A percentile compares a stretch with the other conserved stretches of the same genome.
phyloP scores from a whole-genome alignment of 2,888 invertebrate species.

The Caenorhabditis sinica region DNA sequence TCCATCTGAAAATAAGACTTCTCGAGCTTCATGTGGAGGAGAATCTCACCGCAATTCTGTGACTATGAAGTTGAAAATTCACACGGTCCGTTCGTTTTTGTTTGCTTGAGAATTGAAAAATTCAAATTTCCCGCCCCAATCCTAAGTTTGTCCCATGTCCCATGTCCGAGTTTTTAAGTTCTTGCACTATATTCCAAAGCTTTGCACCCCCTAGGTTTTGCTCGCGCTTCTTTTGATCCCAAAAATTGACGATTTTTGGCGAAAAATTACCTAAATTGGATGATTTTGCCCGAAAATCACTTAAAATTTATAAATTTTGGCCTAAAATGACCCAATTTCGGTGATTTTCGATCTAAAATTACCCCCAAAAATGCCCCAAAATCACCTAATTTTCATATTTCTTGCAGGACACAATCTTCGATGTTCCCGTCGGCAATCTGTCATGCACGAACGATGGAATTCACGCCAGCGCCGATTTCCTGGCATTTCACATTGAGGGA shows the following conservation, averaged over 20 bases:
- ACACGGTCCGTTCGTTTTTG: constrained; percentile 55
- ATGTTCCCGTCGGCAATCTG: constrained; percentile 93
- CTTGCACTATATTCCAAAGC: not conserved
- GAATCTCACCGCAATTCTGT: constrained; percentile 1
- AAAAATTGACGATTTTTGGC: not conserved
- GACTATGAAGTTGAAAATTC: constrained; percentile 60
- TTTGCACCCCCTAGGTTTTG: constrained; percentile 6
- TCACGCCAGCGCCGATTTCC: constrained; percentile 93
- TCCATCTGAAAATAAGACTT: not conserved
- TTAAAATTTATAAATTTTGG: too few species aligned
- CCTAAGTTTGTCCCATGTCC: not conserved
- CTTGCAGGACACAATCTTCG: constrained; percentile 88
- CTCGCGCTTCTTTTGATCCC: too few species aligned
- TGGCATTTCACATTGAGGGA: constrained; percentile 97
- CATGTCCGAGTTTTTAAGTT: not conserved
- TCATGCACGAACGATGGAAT: constrained; percentile 97
- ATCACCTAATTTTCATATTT: not conserved
- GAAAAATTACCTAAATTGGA: not conserved
- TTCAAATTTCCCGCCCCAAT: not conserved
- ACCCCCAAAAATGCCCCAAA: not conserved
- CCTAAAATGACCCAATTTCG: not conserved
- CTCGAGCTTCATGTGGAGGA: not conserved
- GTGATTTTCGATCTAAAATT: too few species aligned
- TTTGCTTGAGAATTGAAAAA: constrained; percentile 3
- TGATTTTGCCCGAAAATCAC: not conserved